phyloP scores from a whole-genome alignment of 2,113 vertebrate species.

The Vireo altiloquus region DNA sequence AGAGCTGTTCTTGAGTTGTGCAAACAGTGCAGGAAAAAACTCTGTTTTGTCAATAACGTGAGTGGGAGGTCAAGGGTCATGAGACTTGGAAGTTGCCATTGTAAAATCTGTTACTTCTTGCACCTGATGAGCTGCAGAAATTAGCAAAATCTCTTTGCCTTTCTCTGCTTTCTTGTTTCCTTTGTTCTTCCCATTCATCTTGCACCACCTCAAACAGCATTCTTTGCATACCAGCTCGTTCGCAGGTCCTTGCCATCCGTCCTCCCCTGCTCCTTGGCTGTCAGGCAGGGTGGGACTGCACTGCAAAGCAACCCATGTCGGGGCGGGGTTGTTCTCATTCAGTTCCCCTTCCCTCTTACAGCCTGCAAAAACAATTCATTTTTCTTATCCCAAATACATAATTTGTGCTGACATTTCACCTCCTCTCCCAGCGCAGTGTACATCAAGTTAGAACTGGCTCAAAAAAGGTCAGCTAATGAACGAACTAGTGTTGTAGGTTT shows the following conservation, averaged over 20 bases:
- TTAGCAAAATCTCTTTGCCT: background rate
- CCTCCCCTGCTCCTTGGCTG: background rate
- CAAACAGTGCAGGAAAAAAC: fast-evolving
- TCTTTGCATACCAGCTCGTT: background rate
- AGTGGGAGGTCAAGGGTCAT: background rate
- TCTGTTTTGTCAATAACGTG: background rate
- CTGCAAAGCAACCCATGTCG: background rate
- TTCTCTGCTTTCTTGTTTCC: background rate
- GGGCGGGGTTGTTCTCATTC: background rate
- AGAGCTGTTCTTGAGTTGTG: background rate
- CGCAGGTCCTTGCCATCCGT: background rate
- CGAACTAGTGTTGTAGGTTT: background rate
- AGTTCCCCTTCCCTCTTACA: background rate
- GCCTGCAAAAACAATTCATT: background rate
- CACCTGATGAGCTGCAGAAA: fast-evolving
- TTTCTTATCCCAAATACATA: background rate
- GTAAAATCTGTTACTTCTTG: background rate
- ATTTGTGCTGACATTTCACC: background rate
- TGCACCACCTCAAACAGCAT: background rate
- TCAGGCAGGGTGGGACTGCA: background rate
- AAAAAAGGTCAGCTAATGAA: background rate
- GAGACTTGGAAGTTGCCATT: background rate
- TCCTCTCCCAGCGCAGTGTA: background rate
- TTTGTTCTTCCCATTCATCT: background rate
- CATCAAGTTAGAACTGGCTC: background rate